A percentile compares a stretch with the other conserved stretches of the same genome.
Conservation (phyloP, 2,797 vertebrate species). For the Danio tinwini region DNA sequence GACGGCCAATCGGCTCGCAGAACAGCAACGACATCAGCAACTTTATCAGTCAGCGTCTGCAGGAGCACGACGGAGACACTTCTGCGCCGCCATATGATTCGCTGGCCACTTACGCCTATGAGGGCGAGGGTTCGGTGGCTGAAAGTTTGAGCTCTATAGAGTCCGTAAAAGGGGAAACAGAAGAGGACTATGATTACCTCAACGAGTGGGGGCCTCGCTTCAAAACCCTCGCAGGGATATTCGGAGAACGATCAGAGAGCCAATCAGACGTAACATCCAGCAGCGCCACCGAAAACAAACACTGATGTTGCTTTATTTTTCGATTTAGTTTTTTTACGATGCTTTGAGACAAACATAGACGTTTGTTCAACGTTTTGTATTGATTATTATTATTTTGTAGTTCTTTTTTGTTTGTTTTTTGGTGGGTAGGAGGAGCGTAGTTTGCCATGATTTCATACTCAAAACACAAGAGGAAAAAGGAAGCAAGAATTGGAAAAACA, state of each 20-base stretch:
- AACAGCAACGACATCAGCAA: conserved; percentile 91
- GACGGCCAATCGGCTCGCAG: conserved; percentile 75
- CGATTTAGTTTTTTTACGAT: conserved; percentile 24
- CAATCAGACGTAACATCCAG: conserved; percentile 71
- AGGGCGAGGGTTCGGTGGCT: conserved; percentile 91
- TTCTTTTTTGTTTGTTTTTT: conserved; percentile 49
- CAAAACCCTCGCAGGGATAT: conserved; percentile 95
- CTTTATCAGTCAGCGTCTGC: conserved; percentile 91
- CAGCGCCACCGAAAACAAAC: conserved; percentile 69
- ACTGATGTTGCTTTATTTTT: conserved; percentile 59
- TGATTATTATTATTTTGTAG: conserved; percentile 50
- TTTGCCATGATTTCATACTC: conserved; percentile 62
- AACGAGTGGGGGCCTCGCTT: conserved; percentile 96
- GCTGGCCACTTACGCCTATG: conserved; percentile 94
- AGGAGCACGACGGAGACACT: conserved; percentile 90
- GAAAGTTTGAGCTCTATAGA: conserved; percentile 97
- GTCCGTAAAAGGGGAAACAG: conserved; percentile 82
- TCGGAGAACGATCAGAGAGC: conserved; percentile 86
- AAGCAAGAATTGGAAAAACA: conserved; percentile 35
- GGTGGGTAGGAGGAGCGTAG: neutral
- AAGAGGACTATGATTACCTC: conserved; percentile 95
- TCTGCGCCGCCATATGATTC: conserved; percentile 95
- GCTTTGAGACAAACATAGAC: conserved; percentile 17
- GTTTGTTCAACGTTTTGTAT: conserved; percentile 39
- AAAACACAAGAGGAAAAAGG: conserved; percentile 38